Percentiles rank a stretch among this genome's conserved stretches.
Evolutionary conservation across 2,797 vertebrate genomes (phyloP).

Genomic region (Lophotriccus pileatus): DNA sequence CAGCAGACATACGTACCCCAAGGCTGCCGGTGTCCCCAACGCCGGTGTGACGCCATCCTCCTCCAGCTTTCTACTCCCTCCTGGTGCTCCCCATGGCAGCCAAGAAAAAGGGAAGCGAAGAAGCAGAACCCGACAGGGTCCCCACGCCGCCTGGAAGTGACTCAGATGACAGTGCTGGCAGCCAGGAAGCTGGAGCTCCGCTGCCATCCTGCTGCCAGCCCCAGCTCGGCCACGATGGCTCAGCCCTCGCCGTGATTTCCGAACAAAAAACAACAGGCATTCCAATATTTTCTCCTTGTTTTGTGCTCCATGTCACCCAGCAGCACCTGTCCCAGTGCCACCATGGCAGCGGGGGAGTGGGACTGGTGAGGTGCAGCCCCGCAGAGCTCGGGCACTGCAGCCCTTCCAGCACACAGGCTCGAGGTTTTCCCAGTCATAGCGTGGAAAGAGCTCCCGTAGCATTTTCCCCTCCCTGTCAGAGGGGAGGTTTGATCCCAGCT

Average conservation of each 20-base stretch:
- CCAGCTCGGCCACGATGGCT: background rate
- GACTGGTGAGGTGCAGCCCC: rapidly evolving
- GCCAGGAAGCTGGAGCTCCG: background rate
- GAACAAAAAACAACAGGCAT: rapidly evolving
- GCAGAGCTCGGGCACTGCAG: rapidly evolving
- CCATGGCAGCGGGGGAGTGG: rapidly evolving
- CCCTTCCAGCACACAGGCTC: background rate
- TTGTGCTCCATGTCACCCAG: rapidly evolving
- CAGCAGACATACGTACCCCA: background rate
- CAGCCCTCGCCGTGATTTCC: rapidly evolving
- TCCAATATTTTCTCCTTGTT: background rate
- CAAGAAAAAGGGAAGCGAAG: background rate
- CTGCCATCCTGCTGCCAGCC: background rate
- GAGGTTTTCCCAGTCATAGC: background rate
- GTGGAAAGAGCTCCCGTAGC: rapidly evolving
- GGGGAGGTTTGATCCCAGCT: background rate
- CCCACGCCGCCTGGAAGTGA: background rate
- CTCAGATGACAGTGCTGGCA: background rate
- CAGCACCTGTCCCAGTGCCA: rapidly evolving
- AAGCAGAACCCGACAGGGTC: background rate
- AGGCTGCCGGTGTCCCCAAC: rapidly evolving
- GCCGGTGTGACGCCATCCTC: background rate
- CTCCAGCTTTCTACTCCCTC: rapidly evolving
- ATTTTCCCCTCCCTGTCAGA: background rate
- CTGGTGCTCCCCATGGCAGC: rapidly evolving